phyloP scores from a whole-genome alignment of 30 jellyfish, hydroid and myxozoan species.

The Calvadosia cruxmelitensis region DNA sequence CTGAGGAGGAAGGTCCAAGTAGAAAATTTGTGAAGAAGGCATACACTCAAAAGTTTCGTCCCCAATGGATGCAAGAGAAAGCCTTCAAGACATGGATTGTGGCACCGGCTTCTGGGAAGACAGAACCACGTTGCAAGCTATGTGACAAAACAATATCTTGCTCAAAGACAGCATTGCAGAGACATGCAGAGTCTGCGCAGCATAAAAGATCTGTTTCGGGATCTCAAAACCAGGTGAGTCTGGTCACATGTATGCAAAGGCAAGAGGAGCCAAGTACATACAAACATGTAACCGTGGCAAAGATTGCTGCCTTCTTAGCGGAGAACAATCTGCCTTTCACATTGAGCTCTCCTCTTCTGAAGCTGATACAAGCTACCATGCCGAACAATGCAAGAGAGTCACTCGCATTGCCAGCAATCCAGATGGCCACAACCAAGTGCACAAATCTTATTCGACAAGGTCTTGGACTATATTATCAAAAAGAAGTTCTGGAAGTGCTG shows the following conservation, averaged over 20 bases:
- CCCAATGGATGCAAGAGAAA: constrained; percentile 31
- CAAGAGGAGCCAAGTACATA: background rate
- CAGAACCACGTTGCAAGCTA: constrained; percentile 17
- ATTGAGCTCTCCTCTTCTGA: constrained; percentile 14
- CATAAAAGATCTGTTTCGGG: constrained; percentile 7
- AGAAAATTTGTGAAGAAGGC: constrained; percentile 3
- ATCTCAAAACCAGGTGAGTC: constrained; percentile 4
- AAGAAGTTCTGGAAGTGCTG: constrained; percentile 12
- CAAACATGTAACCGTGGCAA: constrained; percentile 1
- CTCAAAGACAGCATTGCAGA: constrained; percentile 16
- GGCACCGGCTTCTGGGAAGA: constrained; percentile 19
- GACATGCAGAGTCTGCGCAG: constrained; percentile 14
- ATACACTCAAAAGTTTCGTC: constrained; percentile 18
- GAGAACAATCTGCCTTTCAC: constrained; percentile 24
- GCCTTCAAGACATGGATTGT: constrained; percentile 29
- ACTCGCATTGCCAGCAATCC: constrained; percentile 10
- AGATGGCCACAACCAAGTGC: constrained; percentile 27
- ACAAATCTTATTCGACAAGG: constrained; percentile 22
- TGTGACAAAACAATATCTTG: constrained; percentile 11
- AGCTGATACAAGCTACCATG: constrained; percentile 10
- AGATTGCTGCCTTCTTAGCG: constrained; percentile 24
- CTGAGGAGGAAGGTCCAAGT: no score
- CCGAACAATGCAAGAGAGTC: constrained; percentile 20
- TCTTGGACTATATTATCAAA: constrained; percentile 8
- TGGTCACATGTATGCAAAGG: background rate